These are phyloP conservation scores for Notechis scutatus DNA, from an alignment of 2,113 vertebrate species.

Conservation along the genomic window DNA sequence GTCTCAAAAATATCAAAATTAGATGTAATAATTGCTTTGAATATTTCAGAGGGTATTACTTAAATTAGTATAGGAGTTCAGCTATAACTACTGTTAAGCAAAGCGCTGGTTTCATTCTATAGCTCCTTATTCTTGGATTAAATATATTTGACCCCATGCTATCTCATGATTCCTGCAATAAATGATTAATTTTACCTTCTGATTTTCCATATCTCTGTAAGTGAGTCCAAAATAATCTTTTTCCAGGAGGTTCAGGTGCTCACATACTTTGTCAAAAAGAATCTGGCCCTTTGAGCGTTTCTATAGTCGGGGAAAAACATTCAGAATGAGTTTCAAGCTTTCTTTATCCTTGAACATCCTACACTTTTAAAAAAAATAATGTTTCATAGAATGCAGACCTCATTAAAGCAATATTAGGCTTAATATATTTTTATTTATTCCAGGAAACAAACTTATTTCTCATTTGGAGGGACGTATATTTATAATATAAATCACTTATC, in stretches of 20 bases:
- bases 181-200: slow-evolving; percentile 79
- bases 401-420: neutral
- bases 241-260: slow-evolving; percentile 94
- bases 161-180: neutral
- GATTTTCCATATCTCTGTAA: slow-evolving; percentile 88
- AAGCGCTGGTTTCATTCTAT: neutral
- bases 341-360: neutral
- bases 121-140: neutral
- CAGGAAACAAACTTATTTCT: neutral
- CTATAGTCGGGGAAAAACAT: slow-evolving; percentile 61
- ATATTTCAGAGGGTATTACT: neutral
- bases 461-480: neutral
- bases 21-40: neutral
- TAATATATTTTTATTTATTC: neutral
- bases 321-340: neutral
- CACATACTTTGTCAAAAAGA: slow-evolving; percentile 92
- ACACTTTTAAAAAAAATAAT: neutral
- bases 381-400: neutral
- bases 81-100: neutral
- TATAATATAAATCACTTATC: neutral
- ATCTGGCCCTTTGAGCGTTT: slow-evolving; percentile 89
- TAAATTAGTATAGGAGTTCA: neutral
- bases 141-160: neutral
- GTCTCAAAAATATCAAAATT: slow-evolving; percentile 8
- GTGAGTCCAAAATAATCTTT: slow-evolving; percentile 95